Evolutionary conservation across 2,888 invertebrate species (phyloP).

Genomic region (Arge pagana): DNA sequence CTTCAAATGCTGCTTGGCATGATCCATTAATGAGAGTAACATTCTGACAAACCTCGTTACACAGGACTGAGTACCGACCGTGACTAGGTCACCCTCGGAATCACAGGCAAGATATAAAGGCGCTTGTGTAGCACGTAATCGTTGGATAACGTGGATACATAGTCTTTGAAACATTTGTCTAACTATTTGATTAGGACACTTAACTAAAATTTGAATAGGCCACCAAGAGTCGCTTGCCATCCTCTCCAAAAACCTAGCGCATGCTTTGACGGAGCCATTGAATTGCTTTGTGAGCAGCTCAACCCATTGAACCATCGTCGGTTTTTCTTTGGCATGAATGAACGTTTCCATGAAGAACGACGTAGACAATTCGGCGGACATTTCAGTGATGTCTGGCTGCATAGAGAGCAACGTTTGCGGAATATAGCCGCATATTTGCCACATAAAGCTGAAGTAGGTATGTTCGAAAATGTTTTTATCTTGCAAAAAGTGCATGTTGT

Average conservation of each 20-base stretch:
- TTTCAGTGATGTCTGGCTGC: slow-evolving; percentile 79
- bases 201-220: slow-evolving; percentile 91
- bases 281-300: slow-evolving; percentile 94
- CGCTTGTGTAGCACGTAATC: slow-evolving; percentile 72
- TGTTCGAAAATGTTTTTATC: slow-evolving; percentile 97
- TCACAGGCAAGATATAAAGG: slow-evolving; percentile 69
- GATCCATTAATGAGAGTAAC: slow-evolving; percentile 84
- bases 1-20: slow-evolving; percentile 82
- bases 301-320: slow-evolving; percentile 97
- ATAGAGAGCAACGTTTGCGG: slow-evolving; percentile 84
- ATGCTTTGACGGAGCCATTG: slow-evolving; percentile 86
- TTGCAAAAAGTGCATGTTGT: slow-evolving; percentile 92
- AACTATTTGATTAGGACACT: slow-evolving; percentile 96
- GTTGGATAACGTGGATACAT: slow-evolving; percentile 92
- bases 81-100: slow-evolving; percentile 63
- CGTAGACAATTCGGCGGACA: slow-evolving; percentile 85
- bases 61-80: slow-evolving; percentile 79
- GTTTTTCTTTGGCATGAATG: slow-evolving; percentile 97
- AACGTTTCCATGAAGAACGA: slow-evolving; percentile 96
- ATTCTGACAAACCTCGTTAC: slow-evolving; percentile 92
- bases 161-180: slow-evolving; percentile 95
- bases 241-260: slow-evolving; percentile 90
- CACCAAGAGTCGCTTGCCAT: slow-evolving; percentile 95
- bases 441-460: slow-evolving; percentile 96
- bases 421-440: slow-evolving; percentile 93